Percentiles rank a stretch among this genome's conserved stretches.
Conservation (phyloP, 2,888 invertebrate species). For the Pseudococcus viburni region DNA sequence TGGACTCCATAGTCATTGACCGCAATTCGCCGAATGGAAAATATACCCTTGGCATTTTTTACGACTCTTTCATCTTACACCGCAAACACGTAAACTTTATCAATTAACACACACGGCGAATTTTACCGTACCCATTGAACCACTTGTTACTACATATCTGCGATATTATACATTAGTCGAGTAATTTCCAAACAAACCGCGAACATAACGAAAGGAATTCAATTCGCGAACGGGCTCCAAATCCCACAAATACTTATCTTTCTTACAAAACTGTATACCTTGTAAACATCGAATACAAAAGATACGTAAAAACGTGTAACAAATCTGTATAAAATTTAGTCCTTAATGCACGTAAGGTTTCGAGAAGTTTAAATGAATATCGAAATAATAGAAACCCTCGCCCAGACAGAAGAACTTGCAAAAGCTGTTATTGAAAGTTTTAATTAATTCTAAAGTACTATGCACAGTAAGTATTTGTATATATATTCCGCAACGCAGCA, state of each 20-base stretch:
- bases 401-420: neutral
- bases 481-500: conserved; percentile 36
- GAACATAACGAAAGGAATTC: neutral
- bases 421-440: conserved; percentile 31
- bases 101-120: neutral
- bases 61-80: neutral
- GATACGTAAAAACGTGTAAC: conserved; percentile 28
- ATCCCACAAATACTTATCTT: neutral
- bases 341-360: conserved; percentile 25
- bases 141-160: neutral
- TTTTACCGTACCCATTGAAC: neutral
- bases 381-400: conserved; percentile 22
- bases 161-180: conserved; percentile 1
- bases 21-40: neutral
- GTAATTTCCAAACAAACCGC: neutral
- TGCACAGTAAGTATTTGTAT: conserved; percentile 9
- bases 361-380: conserved; percentile 35
- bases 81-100: conserved; percentile 1
- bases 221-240: neutral
- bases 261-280: neutral
- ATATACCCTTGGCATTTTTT: neutral
- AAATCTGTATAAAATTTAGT: conserved; percentile 31
- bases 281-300: conserved; percentile 25
- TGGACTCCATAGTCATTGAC: neutral
- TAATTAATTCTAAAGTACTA: conserved; percentile 28